Percentiles rank a stretch among this genome's conserved stretches.
Evolutionary conservation across 2,888 invertebrate genomes (phyloP).

Genomic region (Rhagium mordax): DNA sequence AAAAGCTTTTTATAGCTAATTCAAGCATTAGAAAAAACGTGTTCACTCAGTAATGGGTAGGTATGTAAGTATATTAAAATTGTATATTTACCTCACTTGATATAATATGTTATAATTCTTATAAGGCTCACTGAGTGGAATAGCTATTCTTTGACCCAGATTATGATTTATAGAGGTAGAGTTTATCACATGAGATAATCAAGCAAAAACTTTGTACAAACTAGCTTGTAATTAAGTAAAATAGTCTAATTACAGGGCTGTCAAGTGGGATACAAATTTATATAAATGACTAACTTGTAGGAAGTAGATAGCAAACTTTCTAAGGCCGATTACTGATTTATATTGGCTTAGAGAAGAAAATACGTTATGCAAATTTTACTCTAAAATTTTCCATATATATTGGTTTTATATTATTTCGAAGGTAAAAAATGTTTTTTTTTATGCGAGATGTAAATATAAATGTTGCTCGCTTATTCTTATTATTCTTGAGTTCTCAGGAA

Average conservation of each 20-base stretch:
- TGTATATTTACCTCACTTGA: too few species aligned
- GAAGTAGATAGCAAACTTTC: neutral
- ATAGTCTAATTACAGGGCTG: conserved; percentile 1
- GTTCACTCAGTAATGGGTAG: too few species aligned
- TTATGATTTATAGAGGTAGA: neutral
- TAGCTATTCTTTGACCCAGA: neutral
- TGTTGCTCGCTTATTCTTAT: neutral
- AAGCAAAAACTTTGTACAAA: neutral
- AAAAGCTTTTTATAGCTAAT: too few species aligned
- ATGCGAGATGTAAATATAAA: neutral
- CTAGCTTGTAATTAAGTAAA: conserved; percentile 1
- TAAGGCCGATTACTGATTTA: neutral
- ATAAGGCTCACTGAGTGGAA: neutral
- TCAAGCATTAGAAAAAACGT: too few species aligned
- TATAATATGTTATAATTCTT: too few species aligned
- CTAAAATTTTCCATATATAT: neutral
- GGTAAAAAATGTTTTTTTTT: neutral
- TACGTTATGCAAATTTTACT: neutral
- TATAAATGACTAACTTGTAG: conserved; percentile 1
- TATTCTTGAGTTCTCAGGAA: neutral
- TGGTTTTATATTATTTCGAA: neutral
- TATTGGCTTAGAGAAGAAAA: neutral
- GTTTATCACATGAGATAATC: neutral
- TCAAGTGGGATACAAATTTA: conserved; percentile 7
- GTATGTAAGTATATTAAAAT: too few species aligned